Conservation (phyloP, 2,888 invertebrate genomes). For the Polydrusus cervinus region DNA sequence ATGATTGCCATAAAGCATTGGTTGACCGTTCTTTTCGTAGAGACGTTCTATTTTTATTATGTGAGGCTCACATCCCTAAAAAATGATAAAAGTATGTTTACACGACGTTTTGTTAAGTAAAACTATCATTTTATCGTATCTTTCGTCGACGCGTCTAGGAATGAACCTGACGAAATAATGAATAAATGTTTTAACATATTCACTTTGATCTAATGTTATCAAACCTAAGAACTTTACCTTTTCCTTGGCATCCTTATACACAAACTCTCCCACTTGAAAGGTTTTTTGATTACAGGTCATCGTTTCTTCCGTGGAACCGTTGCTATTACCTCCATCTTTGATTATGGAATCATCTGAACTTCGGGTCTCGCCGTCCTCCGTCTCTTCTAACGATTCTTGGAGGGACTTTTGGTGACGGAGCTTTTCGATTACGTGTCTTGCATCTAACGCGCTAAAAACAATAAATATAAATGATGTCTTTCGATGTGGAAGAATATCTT, state of each 20-base stretch:
- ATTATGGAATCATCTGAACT: conserved; percentile 72
- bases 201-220: too few species aligned
- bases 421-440: conserved; percentile 83
- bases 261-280: conserved; percentile 91
- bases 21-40: conserved; percentile 87
- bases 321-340: conserved; percentile 62
- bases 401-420: conserved; percentile 84
- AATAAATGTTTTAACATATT: too few species aligned
- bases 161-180: too few species aligned
- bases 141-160: too few species aligned
- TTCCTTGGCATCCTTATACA: conserved; percentile 85
- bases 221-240: too few species aligned
- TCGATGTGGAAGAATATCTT: too few species aligned
- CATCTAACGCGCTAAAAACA: conserved; percentile 74
- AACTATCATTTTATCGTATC: too few species aligned
- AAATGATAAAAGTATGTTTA: conserved; percentile 1
- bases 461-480: too few species aligned
- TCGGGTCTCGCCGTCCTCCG: conserved; percentile 81
- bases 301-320: conserved; percentile 72
- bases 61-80: conserved; percentile 77
- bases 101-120: not conserved
- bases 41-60: conserved; percentile 81
- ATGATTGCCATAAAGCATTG: conserved; percentile 93
- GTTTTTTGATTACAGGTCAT: conserved; percentile 85
- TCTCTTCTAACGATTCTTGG: conserved; percentile 87